Conservation (phyloP, 2,888 invertebrate genomes). For the Digitonthophagus gazella region DNA sequence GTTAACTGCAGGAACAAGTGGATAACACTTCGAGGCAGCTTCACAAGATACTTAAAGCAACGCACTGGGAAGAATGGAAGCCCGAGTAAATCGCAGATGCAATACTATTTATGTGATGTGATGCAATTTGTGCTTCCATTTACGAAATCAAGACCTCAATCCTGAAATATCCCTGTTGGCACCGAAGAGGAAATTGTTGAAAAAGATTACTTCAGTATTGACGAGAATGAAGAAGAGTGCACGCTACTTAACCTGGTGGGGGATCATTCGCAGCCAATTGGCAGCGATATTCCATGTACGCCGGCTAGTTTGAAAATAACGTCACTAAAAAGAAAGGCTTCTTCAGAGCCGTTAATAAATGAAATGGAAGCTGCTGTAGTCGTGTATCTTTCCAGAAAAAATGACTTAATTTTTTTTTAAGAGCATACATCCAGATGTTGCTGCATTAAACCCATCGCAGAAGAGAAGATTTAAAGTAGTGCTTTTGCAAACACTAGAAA, state of each 20-base stretch:
- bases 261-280: no score
- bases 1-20: conserved; percentile 9
- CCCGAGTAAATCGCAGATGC: neutral
- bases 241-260: no score
- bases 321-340: no score
- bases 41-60: neutral
- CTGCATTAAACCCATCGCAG: conserved; percentile 8
- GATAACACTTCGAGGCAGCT: conserved; percentile 1
- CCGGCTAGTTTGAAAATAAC: neutral
- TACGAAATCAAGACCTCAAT: neutral
- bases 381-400: conserved; percentile 5
- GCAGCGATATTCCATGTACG: neutral
- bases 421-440: conserved; percentile 9
- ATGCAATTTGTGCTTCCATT: conserved; percentile 13
- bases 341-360: neutral
- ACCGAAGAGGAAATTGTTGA: no score
- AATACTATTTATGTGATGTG: conserved; percentile 3
- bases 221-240: no score
- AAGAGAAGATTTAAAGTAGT: conserved; percentile 10
- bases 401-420: conserved; percentile 1
- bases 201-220: no score
- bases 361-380: conserved; percentile 8
- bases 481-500: neutral
- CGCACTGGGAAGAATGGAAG: neutral
- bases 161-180: conserved; percentile 4